Conservation (phyloP, 2,113 vertebrate genomes). For the Scomber colias region DNA sequence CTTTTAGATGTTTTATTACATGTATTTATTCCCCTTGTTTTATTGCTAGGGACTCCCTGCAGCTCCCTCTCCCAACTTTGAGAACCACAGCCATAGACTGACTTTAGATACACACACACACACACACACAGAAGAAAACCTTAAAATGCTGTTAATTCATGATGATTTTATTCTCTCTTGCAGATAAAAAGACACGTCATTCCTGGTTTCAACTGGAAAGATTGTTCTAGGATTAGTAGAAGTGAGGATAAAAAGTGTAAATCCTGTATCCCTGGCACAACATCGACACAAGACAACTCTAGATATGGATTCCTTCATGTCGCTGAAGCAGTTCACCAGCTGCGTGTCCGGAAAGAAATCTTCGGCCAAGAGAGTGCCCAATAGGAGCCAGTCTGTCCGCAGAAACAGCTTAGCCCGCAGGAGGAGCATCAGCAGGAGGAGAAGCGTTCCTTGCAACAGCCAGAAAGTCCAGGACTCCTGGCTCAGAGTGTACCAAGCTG, state of each 20-base stretch:
- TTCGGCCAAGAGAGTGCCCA: conserved; percentile 15
- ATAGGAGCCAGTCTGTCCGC: conserved; percentile 62
- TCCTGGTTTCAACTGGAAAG: neutral
- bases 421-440: conserved; percentile 76
- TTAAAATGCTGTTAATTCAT: neutral
- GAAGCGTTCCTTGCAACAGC: conserved; percentile 70
- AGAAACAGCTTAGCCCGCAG: conserved; percentile 75
- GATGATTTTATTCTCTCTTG: conserved; percentile 1
- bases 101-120: no score
- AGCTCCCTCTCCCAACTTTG: no score
- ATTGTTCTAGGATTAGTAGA: neutral
- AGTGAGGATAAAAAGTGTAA: neutral
- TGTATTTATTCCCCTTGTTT: no score
- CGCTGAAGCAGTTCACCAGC: conserved; percentile 75
- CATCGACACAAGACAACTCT: no score
- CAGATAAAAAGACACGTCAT: conserved; percentile 36
- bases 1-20: no score
- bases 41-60: no score
- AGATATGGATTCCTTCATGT: conserved; percentile 74
- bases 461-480: conserved; percentile 81
- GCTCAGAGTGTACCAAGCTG: conserved; percentile 76
- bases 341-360: conserved; percentile 59
- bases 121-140: no score
- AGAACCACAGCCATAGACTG: no score
- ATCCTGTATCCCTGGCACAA: neutral